These are phyloP conservation scores for Coregonus suidteri DNA, from an alignment of 2,797 vertebrate genomes.

Conservation along the genomic window DNA sequence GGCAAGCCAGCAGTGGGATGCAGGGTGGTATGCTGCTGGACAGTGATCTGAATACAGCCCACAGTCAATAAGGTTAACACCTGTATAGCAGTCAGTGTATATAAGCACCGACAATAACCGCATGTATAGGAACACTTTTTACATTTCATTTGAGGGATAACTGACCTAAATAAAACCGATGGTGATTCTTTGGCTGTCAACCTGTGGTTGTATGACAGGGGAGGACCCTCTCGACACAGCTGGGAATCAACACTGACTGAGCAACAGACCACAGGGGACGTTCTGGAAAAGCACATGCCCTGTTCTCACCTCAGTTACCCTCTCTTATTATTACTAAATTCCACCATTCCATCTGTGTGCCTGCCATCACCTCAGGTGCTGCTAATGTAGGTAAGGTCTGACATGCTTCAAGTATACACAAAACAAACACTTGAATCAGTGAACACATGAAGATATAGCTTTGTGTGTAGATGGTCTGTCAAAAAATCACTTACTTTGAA, in stretches of 20 bases:
- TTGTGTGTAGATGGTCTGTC: not conserved
- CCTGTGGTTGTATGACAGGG: not conserved
- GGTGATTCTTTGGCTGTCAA: not conserved
- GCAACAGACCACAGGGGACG: not conserved
- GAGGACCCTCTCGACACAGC: not conserved
- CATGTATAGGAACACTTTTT: not conserved
- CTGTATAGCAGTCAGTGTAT: not conserved
- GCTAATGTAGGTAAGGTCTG: not conserved
- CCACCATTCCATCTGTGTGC: not conserved
- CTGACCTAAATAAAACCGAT: not conserved
- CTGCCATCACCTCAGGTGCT: not conserved
- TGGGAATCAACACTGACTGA: not conserved
- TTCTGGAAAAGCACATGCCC: not conserved
- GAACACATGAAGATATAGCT: not conserved
- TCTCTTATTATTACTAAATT: not conserved
- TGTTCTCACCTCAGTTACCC: not conserved
- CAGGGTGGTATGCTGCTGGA: slow-evolving; percentile 25
- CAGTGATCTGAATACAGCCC: slow-evolving; percentile 9
- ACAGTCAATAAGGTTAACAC: slow-evolving; percentile 1
- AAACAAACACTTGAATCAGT: not conserved
- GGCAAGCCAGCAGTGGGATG: no score
- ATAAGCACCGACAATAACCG: not conserved
- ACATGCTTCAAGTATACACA: not conserved
- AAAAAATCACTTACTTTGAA: slow-evolving; percentile 86
- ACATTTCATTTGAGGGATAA: not conserved